A percentile compares a stretch with the other conserved stretches of the same genome.
Evolutionary conservation across 2,888 invertebrate species (phyloP).

Genomic region (Hydriomena furcata): DNA sequence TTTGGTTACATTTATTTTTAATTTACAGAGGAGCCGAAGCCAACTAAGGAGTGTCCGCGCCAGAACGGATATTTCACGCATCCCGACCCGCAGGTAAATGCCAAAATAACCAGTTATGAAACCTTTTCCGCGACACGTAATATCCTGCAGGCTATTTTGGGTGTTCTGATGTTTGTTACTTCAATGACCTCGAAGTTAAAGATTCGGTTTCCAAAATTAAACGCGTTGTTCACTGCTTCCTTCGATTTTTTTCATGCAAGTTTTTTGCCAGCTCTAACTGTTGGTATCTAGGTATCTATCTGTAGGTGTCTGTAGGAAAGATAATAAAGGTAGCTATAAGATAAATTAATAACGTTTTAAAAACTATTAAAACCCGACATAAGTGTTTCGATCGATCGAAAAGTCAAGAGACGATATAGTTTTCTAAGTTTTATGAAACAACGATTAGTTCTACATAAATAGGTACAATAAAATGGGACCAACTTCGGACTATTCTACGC

Average conservation of each 20-base stretch:
- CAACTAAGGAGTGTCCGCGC: conserved; percentile 88
- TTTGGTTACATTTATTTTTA: background rate
- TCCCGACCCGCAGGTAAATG: conserved; percentile 84
- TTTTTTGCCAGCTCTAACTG: background rate
- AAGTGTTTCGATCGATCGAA: too few relatives aligned
- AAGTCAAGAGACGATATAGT: too few relatives aligned
- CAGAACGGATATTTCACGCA: conserved; percentile 91
- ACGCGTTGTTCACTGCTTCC: background rate
- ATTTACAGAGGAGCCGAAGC: conserved; percentile 87
- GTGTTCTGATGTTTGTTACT: background rate
- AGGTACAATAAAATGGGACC: too few relatives aligned
- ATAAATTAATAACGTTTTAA: too few relatives aligned
- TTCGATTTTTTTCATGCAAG: background rate
- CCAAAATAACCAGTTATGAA: conserved; percentile 24
- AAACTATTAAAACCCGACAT: too few relatives aligned
- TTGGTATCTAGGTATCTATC: too few relatives aligned
- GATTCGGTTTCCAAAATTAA: conserved; percentile 1
- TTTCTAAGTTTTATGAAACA: too few relatives aligned
- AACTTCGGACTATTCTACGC: too few relatives aligned
- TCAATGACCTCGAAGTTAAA: conserved; percentile 3
- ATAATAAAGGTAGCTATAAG: too few relatives aligned
- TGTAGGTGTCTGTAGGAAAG: too few relatives aligned
- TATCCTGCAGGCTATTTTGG: conserved; percentile 15
- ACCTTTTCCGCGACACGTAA: conserved; percentile 7
- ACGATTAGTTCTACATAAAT: too few relatives aligned